Conservation (phyloP, 2,797 vertebrate genomes). For the Arctocebus calabarensis region DNA sequence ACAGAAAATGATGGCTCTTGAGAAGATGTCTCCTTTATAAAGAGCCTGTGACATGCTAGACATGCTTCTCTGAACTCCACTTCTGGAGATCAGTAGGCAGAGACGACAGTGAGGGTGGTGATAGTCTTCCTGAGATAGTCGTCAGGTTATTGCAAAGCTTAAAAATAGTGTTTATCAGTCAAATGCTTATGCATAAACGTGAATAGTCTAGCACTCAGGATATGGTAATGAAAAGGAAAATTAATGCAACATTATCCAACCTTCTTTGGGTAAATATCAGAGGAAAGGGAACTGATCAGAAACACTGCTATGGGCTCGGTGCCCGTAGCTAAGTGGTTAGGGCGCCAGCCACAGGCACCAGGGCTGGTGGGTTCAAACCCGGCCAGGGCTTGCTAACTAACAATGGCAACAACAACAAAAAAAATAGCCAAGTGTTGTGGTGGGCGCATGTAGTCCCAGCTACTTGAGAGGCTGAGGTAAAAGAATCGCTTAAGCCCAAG, state of each 20-base stretch:
- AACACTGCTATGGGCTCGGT: background rate
- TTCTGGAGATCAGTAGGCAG: slow-evolving; percentile 28
- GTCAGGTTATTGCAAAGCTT: background rate
- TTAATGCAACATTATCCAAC: background rate
- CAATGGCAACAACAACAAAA: too few species aligned
- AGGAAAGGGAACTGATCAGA: background rate
- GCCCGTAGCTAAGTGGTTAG: too few species aligned
- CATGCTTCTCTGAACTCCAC: background rate
- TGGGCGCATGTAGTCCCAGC: too few species aligned
- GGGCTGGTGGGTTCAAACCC: too few species aligned
- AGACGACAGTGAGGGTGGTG: background rate
- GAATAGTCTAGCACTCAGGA: background rate
- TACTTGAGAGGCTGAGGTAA: too few species aligned
- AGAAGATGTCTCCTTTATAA: slow-evolving; percentile 19
- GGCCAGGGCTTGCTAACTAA: too few species aligned
- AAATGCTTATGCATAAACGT: background rate
- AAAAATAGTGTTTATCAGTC: background rate
- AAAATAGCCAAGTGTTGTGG: too few species aligned
- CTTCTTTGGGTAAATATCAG: background rate
- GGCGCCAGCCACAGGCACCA: too few species aligned
- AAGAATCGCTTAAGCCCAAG: too few species aligned
- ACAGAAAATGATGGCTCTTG: slow-evolving; percentile 7
- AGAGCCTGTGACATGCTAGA: background rate
- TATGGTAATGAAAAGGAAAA: background rate
- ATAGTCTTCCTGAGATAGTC: background rate